A percentile compares a stretch with the other conserved stretches of the same genome.
phyloP scores from a whole-genome alignment of 1,140 invertebrate species.

The Ips typographus region DNA sequence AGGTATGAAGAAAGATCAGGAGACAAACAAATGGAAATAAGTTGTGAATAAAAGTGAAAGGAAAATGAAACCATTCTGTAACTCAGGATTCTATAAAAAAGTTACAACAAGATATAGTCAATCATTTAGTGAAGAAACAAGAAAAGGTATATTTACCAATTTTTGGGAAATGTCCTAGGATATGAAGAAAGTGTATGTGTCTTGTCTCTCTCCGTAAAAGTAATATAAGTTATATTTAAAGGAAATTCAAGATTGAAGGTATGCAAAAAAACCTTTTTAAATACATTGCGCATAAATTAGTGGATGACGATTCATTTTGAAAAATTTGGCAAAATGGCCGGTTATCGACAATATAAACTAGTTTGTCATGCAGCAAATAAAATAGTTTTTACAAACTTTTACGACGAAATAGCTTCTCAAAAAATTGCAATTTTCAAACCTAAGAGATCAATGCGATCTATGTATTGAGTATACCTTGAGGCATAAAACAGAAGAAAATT shows the following conservation, averaged over 20 bases:
- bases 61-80: too few species aligned
- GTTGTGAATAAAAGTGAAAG: too few species aligned
- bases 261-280: background rate
- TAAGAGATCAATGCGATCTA: constrained; percentile 22
- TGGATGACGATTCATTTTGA: background rate
- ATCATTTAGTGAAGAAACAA: too few species aligned
- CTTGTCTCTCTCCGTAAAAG: too few species aligned
- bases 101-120: too few species aligned
- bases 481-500: constrained; percentile 24
- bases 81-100: too few species aligned
- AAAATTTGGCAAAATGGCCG: background rate
- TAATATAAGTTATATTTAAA: too few species aligned
- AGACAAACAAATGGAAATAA: too few species aligned
- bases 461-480: constrained; percentile 3
- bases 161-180: too few species aligned
- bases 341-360: constrained; percentile 1
- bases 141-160: too few species aligned
- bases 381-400: constrained; percentile 1
- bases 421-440: constrained; percentile 11
- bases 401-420: background rate
- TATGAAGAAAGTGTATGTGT: too few species aligned
- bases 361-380: background rate
- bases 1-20: too few species aligned
- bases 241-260: background rate
- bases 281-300: background rate